phyloP scores from a whole-genome alignment of 1,140 invertebrate genomes.

The Leptinotarsa texana region DNA sequence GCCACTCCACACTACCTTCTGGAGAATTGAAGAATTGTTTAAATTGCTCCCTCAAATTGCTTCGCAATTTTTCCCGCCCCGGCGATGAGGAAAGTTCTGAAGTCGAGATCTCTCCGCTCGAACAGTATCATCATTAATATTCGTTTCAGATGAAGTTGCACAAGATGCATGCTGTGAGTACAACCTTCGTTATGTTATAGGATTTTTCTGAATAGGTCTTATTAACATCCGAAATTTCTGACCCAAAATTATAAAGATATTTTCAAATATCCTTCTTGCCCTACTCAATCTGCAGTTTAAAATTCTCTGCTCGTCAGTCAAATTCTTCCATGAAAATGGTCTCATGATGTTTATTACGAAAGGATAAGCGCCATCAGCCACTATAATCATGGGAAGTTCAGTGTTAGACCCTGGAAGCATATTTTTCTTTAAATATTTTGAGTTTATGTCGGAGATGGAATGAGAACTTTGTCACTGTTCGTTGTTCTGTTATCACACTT shows the following conservation, averaged over 20 bases:
- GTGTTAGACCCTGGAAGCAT: not conserved
- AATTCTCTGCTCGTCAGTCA: conserved; percentile 39
- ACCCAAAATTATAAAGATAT: conserved; percentile 54
- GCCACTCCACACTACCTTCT: conserved; percentile 12
- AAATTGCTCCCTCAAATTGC: conserved; percentile 23
- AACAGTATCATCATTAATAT: not conserved
- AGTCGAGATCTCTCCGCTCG: conserved; percentile 5
- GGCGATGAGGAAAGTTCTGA: not conserved
- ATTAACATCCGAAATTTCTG: conserved; percentile 45
- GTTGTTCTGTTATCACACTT: too few relatives aligned
- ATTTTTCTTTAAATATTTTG: conserved; percentile 21
- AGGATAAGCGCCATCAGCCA: conserved; percentile 18
- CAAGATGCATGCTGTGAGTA: conserved; percentile 12
- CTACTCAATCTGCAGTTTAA: conserved; percentile 57
- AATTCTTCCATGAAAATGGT: conserved; percentile 18
- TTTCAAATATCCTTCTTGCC: conserved; percentile 51
- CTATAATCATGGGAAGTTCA: conserved; percentile 10
- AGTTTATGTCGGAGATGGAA: conserved; percentile 14
- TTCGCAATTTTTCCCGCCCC: not conserved
- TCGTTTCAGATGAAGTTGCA: conserved; percentile 19
- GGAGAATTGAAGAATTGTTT: conserved; percentile 23
- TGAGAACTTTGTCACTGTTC: too few relatives aligned
- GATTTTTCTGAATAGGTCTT: not conserved
- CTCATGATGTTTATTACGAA: not conserved
- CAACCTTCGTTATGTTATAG: conserved; percentile 21